Percentiles rank a stretch among this genome's conserved stretches.
Conservation (phyloP, 2,113 vertebrate genomes). For the Scomber japonicus region DNA sequence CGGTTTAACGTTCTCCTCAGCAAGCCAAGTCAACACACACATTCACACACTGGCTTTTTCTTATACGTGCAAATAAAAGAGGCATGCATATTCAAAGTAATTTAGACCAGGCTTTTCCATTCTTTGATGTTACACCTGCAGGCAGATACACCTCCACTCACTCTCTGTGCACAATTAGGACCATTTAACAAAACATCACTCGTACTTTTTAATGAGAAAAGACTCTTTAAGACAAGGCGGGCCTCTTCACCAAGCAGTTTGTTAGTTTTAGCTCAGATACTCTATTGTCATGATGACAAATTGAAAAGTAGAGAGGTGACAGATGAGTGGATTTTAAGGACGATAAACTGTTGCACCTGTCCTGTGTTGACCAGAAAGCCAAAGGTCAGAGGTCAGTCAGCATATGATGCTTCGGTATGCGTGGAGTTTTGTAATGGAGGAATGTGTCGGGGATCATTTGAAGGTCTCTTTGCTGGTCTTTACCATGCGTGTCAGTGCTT, state of each 20-base stretch:
- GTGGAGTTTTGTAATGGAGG: constrained; percentile 13
- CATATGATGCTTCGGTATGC: constrained; percentile 36
- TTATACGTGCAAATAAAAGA: neutral
- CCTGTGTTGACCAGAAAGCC: constrained; percentile 37
- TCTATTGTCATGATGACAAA: neutral
- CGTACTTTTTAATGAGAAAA: constrained; percentile 28
- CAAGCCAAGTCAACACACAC: constrained; percentile 25
- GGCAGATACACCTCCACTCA: constrained; percentile 27
- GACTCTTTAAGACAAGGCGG: constrained; percentile 16
- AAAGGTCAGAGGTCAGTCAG: constrained; percentile 44
- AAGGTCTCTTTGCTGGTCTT: constrained; percentile 21
- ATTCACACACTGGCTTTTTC: neutral
- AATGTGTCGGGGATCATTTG: neutral
- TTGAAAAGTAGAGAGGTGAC: constrained; percentile 15
- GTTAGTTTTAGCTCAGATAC: constrained; percentile 6
- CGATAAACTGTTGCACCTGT: constrained; percentile 31
- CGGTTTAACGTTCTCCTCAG: constrained; percentile 46
- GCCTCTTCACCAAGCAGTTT: neutral
- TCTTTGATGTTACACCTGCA: constrained; percentile 50
- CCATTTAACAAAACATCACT: constrained; percentile 33
- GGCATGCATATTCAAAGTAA: constrained; percentile 16
- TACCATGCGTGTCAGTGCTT: constrained; percentile 7
- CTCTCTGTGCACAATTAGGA: constrained; percentile 29
- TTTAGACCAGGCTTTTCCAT: constrained; percentile 47
- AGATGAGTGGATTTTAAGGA: neutral